phyloP scores from a whole-genome alignment of 1,140 invertebrate genomes.

The Pomacea maculata region DNA sequence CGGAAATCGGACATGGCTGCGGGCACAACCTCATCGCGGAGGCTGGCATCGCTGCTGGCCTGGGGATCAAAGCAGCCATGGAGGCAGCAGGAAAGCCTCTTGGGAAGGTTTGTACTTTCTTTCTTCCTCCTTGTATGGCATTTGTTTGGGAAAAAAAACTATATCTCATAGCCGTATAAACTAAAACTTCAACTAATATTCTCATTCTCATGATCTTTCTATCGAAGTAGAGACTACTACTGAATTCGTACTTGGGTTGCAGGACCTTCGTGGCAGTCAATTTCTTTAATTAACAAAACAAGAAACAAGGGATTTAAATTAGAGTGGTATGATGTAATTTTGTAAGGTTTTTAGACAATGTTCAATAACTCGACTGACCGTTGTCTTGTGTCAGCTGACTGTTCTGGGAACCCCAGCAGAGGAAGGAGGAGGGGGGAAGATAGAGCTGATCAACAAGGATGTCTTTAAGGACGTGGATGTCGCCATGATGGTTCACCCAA shows the following conservation, averaged over 20 bases:
- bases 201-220: too few relatives aligned
- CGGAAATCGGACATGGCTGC: conserved; percentile 65
- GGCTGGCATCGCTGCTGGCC: conserved; percentile 57
- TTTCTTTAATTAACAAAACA: too few relatives aligned
- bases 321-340: too few relatives aligned
- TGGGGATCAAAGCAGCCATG: conserved; percentile 58
- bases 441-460: conserved; percentile 52
- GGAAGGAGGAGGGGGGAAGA: conserved; percentile 62
- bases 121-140: not conserved
- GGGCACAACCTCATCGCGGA: conserved; percentile 66
- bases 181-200: too few relatives aligned
- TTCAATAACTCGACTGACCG: not conserved
- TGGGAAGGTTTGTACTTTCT: not conserved
- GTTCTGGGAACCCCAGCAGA: conserved; percentile 64
- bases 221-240: too few relatives aligned
- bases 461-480: conserved; percentile 61
- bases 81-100: conserved; percentile 25
- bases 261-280: too few relatives aligned
- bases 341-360: too few relatives aligned
- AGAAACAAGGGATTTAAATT: too few relatives aligned
- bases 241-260: too few relatives aligned
- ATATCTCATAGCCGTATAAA: too few relatives aligned
- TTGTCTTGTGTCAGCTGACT: conserved; percentile 46
- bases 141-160: too few relatives aligned
- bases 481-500: conserved; percentile 64